phyloP scores from a whole-genome alignment of 1,140 invertebrate species.

The Drosophila albomicans region DNA sequence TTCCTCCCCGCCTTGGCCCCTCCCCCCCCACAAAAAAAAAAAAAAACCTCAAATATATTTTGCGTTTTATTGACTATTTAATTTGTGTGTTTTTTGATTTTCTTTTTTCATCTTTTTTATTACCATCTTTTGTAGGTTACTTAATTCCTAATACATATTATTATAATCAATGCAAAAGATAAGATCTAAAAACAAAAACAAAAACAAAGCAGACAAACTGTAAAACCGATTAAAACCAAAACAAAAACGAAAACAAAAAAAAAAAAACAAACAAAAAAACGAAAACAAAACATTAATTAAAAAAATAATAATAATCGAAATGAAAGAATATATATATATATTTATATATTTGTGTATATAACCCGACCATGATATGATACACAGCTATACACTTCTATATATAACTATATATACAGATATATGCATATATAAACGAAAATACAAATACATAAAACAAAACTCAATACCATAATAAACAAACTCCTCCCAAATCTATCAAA shows the following conservation, averaged over 20 bases:
- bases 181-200: slow-evolving; percentile 34
- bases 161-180: slow-evolving; percentile 49
- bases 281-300: slow-evolving; percentile 33
- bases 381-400: slow-evolving; percentile 19
- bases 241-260: slow-evolving; percentile 36
- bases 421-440: slow-evolving; percentile 31
- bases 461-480: slow-evolving; percentile 46
- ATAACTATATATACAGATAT: slow-evolving; percentile 27
- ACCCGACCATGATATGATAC: slow-evolving; percentile 1
- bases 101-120: slow-evolving; percentile 83
- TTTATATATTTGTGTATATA: slow-evolving; percentile 47
- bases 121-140: slow-evolving; percentile 85
- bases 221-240: slow-evolving; percentile 51
- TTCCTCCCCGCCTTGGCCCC: neutral
- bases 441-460: slow-evolving; percentile 38
- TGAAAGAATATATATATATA: slow-evolving; percentile 57
- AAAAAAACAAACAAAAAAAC: slow-evolving; percentile 39
- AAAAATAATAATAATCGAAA: slow-evolving; percentile 35
- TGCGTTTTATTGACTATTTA: slow-evolving; percentile 55
- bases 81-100: slow-evolving; percentile 73
- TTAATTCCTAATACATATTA: slow-evolving; percentile 84
- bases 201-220: slow-evolving; percentile 44
- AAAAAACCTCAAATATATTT: slow-evolving; percentile 28
- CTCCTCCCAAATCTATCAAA: slow-evolving; percentile 61
- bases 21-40: neutral